These are phyloP conservation scores for Drosophila antonietae DNA, from an alignment of 2,888 invertebrate species.

Conservation along the genomic window DNA sequence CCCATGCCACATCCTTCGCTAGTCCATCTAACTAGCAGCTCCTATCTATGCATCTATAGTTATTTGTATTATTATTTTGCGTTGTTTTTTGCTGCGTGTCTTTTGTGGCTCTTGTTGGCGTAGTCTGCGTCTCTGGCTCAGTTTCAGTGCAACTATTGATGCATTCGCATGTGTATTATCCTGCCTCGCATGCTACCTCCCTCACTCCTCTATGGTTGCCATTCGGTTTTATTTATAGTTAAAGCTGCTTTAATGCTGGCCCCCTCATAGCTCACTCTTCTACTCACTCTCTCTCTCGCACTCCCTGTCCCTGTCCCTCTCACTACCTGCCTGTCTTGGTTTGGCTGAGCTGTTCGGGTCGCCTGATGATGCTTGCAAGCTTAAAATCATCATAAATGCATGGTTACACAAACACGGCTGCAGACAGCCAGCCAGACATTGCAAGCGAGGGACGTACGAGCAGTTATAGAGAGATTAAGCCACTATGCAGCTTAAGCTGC, in stretches of 20 bases:
- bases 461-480: not conserved
- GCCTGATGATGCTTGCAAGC: constrained; percentile 69
- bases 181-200: not conserved
- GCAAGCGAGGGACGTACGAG: constrained; percentile 10
- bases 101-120: constrained; percentile 14
- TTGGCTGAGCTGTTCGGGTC: constrained; percentile 30
- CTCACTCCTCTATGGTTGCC: constrained; percentile 57
- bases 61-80: constrained; percentile 79
- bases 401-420: constrained; percentile 58
- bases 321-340: not conserved
- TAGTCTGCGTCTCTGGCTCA: constrained; percentile 28
- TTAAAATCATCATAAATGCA: constrained; percentile 81
- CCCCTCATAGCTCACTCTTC: too few relatives aligned
- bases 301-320: not conserved
- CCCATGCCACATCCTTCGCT: constrained; percentile 63
- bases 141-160: constrained; percentile 62
- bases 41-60: constrained; percentile 79
- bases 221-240: constrained; percentile 76
- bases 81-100: constrained; percentile 59
- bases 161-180: constrained; percentile 57
- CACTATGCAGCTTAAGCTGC: not conserved
- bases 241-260: constrained; percentile 62
- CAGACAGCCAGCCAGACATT: constrained; percentile 30
- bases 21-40: constrained; percentile 75
- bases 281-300: not conserved